Evolutionary conservation across 2,888 invertebrate genomes (phyloP).

Genomic region (Arenicola marina): DNA sequence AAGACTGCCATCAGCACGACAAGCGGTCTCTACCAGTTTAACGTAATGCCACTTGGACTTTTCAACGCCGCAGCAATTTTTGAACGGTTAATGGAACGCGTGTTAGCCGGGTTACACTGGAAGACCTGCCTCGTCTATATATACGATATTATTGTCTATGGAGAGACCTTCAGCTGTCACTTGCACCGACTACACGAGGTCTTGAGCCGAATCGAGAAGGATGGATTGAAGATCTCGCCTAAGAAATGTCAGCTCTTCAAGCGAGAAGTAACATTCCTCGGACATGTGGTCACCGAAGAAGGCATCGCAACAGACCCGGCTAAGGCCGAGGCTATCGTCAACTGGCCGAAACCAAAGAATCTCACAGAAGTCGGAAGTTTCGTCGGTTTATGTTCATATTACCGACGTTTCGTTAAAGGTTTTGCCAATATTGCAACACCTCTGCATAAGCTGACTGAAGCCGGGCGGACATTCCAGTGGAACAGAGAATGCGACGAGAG

Average conservation of each 20-base stretch:
- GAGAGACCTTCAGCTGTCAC: background rate
- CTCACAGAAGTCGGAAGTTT: background rate
- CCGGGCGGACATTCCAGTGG: constrained; percentile 18
- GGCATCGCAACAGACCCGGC: too few relatives aligned
- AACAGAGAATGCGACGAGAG: constrained; percentile 11
- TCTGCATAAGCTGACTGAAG: background rate
- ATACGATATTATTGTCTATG: constrained; percentile 1
- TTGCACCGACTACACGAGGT: background rate
- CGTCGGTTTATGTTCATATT: background rate
- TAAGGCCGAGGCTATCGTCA: background rate
- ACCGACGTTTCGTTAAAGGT: background rate
- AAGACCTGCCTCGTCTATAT: constrained; percentile 2
- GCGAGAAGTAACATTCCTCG: background rate
- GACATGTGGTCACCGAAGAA: background rate
- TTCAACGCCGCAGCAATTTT: background rate
- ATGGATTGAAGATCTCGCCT: background rate
- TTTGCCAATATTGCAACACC: background rate
- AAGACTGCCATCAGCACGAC: constrained; percentile 6
- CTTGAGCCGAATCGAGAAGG: background rate
- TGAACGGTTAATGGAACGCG: constrained; percentile 5
- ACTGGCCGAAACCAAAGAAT: background rate
- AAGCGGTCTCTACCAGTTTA: constrained; percentile 10
- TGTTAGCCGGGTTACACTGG: background rate
- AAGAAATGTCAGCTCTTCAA: constrained; percentile 3
- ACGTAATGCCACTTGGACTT: constrained; percentile 2